Evolutionary conservation across 2,888 invertebrate species (phyloP), one percentile per base, ranked within the genome.

Genomic region (Gonocerus acuteangulatus): DNA sequence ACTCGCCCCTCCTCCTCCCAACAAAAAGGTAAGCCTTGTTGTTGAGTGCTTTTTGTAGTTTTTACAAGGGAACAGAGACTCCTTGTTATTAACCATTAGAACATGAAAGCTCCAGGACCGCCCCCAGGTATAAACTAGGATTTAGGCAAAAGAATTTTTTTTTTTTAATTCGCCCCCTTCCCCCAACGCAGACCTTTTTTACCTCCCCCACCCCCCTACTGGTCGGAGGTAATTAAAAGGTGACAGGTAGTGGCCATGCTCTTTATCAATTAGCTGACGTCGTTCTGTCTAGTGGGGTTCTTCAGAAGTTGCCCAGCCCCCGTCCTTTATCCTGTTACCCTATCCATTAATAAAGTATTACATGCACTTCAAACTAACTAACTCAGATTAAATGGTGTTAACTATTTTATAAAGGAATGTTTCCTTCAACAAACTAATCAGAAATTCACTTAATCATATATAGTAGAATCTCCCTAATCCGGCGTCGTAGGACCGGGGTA

Each of bases 1-100:
- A 11, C 32, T 32, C 3, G 39, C 27, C 44, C 39, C 22, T 54
- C 15, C 2, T 56, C 39, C 32, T 19, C 11, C 49, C 16, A 34
- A 32, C 51, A 51, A 42, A 54, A 54, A 54, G 54, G 54, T 54
- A 54, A 42, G 21, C 54, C 23, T 36, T 42, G 42, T 39, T 54
- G 54, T 54, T 54, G 54, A 54, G 54, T 54, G 54, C 36, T 54
- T 54, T 54, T 54, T 54, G 54, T 54, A 54, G 54, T 54, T 54
- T 54, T 54, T 54, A 36, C 54, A 54, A 36, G 23, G 42, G 39
- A 39, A 39, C n/a, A 39, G 39, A 39, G 39, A 39, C n/a, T 3
- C 9, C 15, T 15, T 39, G 39, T 39, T 39, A 39, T 39, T 15
- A 39, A 39, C 27, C 39, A 39, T 39, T 39, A 39, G 39, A 11